phyloP scores from a whole-genome alignment of 2,113 vertebrate genomes.

The Maccullochella peelii region DNA sequence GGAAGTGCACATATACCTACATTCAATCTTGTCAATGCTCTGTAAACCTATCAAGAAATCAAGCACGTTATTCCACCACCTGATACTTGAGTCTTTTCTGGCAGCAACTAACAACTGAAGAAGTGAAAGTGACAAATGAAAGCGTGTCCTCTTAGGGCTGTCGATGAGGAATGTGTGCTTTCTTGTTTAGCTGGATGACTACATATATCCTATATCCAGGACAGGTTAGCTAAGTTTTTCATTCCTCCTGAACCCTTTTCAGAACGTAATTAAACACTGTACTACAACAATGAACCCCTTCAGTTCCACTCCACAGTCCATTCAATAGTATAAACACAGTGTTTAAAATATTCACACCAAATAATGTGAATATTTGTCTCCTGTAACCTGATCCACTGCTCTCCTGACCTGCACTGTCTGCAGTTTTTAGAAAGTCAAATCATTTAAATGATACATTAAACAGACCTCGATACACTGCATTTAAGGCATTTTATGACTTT shows the following conservation, averaged over 20 bases:
- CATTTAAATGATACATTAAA: neutral
- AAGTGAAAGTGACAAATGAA: neutral
- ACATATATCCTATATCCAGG: no score
- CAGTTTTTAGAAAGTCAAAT: neutral
- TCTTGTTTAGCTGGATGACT: constrained; percentile 5
- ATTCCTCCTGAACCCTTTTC: neutral
- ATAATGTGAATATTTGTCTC: neutral
- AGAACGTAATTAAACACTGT: neutral
- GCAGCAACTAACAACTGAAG: neutral
- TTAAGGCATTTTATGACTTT: neutral
- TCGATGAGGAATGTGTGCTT: neutral
- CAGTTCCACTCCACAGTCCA: neutral
- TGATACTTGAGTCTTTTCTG: neutral
- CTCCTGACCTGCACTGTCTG: neutral
- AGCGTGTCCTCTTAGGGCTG: neutral
- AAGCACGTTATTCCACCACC: neutral
- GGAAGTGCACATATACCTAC: neutral
- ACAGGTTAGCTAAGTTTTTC: neutral
- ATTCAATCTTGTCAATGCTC: neutral
- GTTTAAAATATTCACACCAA: neutral
- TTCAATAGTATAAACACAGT: neutral
- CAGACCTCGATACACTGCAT: no score
- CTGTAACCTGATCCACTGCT: no score
- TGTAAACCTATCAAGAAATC: neutral
- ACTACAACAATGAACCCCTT: no score